These are phyloP conservation scores for Trichonephila clavata DNA, from an alignment of 1,140 invertebrate genomes.

Conservation along the genomic window DNA sequence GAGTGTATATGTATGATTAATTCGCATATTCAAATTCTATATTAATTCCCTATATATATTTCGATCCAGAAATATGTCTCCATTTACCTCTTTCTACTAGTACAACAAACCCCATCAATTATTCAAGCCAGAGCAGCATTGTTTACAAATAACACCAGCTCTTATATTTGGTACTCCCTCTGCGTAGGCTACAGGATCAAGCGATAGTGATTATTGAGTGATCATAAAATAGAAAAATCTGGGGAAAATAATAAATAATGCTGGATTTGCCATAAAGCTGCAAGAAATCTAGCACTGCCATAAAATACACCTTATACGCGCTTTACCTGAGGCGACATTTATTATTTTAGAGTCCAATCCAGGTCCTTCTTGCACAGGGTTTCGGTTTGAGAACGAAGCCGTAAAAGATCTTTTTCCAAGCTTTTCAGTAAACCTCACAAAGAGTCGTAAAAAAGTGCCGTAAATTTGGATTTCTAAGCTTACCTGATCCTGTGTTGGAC, in stretches of 20 bases:
- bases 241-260: constrained; percentile 17
- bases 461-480: constrained; percentile 72
- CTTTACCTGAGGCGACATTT: constrained; percentile 66
- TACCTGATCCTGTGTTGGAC: constrained; percentile 61
- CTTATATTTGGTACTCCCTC: neutral
- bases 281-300: constrained; percentile 33
- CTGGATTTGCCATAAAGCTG: constrained; percentile 42
- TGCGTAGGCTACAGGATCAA: constrained; percentile 24
- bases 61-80: neutral
- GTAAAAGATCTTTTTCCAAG: constrained; percentile 61
- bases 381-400: constrained; percentile 39
- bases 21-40: neutral
- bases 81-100: neutral
- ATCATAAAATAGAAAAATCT: constrained; percentile 58
- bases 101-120: neutral
- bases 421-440: constrained; percentile 70
- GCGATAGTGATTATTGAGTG: constrained; percentile 60
- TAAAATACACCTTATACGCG: constrained; percentile 56
- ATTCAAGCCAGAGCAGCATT: neutral
- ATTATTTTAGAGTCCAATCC: constrained; percentile 72
- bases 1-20: too few relatives aligned
- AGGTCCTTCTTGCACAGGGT: constrained; percentile 15
- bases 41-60: neutral
- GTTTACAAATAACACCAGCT: neutral
- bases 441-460: constrained; percentile 73